A percentile compares a stretch with the other conserved stretches of the same genome.
Evolutionary conservation across 1,140 invertebrate species (phyloP).

Genomic region (Galleria mellonella): DNA sequence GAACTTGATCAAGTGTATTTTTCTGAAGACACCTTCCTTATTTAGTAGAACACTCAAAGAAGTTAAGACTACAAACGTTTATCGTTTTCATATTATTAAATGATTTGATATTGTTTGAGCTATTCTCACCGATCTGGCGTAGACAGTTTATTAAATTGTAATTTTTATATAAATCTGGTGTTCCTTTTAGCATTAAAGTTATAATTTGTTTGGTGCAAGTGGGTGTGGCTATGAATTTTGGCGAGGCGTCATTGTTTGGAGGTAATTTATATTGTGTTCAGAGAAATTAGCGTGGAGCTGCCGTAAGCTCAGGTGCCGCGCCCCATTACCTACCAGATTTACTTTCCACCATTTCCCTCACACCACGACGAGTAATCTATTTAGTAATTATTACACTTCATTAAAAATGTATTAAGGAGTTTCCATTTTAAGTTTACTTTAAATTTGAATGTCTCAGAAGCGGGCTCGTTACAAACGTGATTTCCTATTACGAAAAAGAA

Average conservation of each 20-base stretch:
- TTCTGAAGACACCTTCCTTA: no score
- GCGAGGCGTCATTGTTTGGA: slow-evolving; percentile 48
- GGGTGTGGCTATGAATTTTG: slow-evolving; percentile 18
- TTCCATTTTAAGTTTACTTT: no score
- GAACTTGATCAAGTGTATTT: slow-evolving; percentile 3
- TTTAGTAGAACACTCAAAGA: slow-evolving; percentile 3
- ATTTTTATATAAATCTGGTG: slow-evolving; percentile 26
- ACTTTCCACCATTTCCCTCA: slow-evolving; percentile 13
- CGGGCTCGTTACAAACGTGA: no score
- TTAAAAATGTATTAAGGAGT: slow-evolving; percentile 32
- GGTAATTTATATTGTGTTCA: slow-evolving; percentile 62
- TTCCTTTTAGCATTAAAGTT: slow-evolving; percentile 45
- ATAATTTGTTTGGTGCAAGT: slow-evolving; percentile 23
- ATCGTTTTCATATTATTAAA: no score
- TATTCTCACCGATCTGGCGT: slow-evolving; percentile 9
- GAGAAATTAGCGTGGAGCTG: slow-evolving; percentile 43
- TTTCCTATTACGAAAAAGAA: no score
- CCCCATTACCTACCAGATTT: slow-evolving; percentile 55
- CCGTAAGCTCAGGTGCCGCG: slow-evolving; percentile 49
- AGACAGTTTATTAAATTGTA: slow-evolving; percentile 24
- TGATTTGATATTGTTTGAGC: no score
- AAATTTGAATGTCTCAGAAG: no score
- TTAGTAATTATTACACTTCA: slow-evolving; percentile 28
- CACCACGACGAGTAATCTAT: slow-evolving; percentile 29
- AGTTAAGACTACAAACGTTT: no score